Percentiles rank a stretch among this genome's conserved stretches.
Conservation (phyloP, 2,888 invertebrate species). For the Anagyrus pseudococci region DNA sequence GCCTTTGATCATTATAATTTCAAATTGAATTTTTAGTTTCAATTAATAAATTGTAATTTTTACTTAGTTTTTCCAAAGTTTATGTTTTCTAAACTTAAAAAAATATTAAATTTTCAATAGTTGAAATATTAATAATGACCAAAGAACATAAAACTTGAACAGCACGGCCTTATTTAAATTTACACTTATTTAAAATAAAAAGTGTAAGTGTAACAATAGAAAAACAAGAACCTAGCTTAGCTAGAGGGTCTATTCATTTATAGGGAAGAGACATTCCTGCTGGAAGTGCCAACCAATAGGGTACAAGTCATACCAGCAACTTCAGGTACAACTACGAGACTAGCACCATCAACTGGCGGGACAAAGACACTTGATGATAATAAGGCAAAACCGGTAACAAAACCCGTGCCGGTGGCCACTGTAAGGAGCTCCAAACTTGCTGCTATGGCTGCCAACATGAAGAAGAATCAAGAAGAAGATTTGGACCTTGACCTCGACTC, state of each 20-base stretch:
- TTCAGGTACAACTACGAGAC: background rate
- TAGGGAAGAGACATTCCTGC: conserved; percentile 56
- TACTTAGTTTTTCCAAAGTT: too few species aligned
- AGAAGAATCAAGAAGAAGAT: conserved; percentile 42
- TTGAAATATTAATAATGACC: background rate
- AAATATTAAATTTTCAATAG: too few species aligned
- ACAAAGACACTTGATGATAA: background rate
- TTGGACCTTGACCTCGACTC: conserved; percentile 35
- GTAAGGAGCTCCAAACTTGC: conserved; percentile 56
- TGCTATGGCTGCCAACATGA: conserved; percentile 59
- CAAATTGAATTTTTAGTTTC: too few species aligned
- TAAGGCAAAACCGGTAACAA: conserved; percentile 32
- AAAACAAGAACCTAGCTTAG: too few species aligned
- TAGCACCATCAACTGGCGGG: background rate
- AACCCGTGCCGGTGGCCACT: conserved; percentile 52
- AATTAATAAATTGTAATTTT: too few species aligned
- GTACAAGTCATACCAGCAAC: background rate
- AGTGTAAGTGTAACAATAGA: too few species aligned
- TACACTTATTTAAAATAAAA: background rate
- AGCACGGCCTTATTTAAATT: background rate
- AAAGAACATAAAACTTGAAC: background rate
- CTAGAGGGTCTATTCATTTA: conserved; percentile 35
- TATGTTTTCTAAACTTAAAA: too few species aligned
- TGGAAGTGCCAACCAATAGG: conserved; percentile 49
- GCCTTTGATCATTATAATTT: too few species aligned